Base-by-base conservation (phyloP, 1,140 invertebrate genomes). In the Conopomorpha cramerella region DNA sequence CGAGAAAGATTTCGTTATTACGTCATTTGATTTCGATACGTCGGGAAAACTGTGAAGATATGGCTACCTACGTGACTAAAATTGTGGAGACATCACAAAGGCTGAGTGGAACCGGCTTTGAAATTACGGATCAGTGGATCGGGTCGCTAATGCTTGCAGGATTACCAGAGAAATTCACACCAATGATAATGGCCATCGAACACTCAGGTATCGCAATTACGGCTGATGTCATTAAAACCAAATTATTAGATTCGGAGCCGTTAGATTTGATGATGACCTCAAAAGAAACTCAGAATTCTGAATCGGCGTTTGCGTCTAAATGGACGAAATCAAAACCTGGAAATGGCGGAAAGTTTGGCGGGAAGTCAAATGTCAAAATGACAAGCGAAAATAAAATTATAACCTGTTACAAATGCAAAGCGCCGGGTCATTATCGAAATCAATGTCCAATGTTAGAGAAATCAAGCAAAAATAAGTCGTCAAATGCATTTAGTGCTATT, bases 201-300 rank as follows among this genome's bases (percentile, higher is more conserved):
- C 36, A 45, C 39, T 49, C 43, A 0, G 51, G 44, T 7, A 48
- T 46, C 28, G 19, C 16, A 32, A 41, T 51, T 11, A 43, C 41
- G 6, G 42, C 37, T 3, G 54, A 56, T 30, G 34, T 39, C 7
- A 32, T 54, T n/a, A 57, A 57, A 39, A 36, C 43, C 1, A 55
- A 52, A 33, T 29, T 53, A 17, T 18, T 53, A 13, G 46, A 45
- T 35, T 26, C 36, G 39, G 39, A n/a, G n/a, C n/a, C n/a, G n/a
- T n/a, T n/a, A n/a, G n/a, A n/a, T n/a, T n/a, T n/a, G n/a, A n/a
- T n/a, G n/a, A n/a, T n/a, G n/a, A n/a, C n/a, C n/a, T n/a, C n/a
- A n/a, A n/a, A n/a, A n/a, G n/a, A 27, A 19, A 29, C 8, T 3
- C 16, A 32, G 4, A 34, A 23, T 14, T 16, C 30, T 11, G 30